Percentiles rank a stretch among this genome's conserved stretches.
phyloP scores from a whole-genome alignment of 2,113 vertebrate genomes.

The Pycnonotus jocosus region DNA sequence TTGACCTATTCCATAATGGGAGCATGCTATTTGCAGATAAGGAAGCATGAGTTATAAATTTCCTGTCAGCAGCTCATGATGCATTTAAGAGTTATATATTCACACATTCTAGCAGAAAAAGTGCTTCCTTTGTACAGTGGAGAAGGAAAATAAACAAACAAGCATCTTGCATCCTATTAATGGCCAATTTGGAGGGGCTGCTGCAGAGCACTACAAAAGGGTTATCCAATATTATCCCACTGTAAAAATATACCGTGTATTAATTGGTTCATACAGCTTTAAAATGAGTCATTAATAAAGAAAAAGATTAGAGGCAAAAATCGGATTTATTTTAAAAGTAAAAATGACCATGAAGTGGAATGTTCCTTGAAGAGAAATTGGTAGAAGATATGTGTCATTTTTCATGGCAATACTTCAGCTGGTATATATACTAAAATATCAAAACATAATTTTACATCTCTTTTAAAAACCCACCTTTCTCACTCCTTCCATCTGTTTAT shows the following conservation, averaged over 20 bases:
- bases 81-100: slow-evolving; percentile 18
- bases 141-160: background rate
- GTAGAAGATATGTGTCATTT: background rate
- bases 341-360: background rate
- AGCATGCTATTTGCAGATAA: slow-evolving; percentile 48
- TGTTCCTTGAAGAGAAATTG: background rate
- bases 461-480: background rate
- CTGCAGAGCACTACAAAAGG: background rate
- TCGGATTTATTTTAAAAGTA: background rate
- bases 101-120: background rate
- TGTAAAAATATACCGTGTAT: background rate
- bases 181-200: background rate
- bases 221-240: background rate
- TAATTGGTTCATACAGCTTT: background rate
- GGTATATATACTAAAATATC: background rate
- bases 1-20: slow-evolving; percentile 52
- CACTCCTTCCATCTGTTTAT: background rate
- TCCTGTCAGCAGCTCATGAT: slow-evolving; percentile 21
- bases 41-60: slow-evolving; percentile 34
- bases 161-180: background rate
- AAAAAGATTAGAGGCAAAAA: background rate
- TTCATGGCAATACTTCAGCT: background rate
- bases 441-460: background rate
- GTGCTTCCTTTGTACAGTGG: background rate
- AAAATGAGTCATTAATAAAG: background rate